Evolutionary conservation across 2,797 vertebrate species (phyloP), one percentile per base, ranked within the genome.

Genomic region (Coregonus suidteri): DNA sequence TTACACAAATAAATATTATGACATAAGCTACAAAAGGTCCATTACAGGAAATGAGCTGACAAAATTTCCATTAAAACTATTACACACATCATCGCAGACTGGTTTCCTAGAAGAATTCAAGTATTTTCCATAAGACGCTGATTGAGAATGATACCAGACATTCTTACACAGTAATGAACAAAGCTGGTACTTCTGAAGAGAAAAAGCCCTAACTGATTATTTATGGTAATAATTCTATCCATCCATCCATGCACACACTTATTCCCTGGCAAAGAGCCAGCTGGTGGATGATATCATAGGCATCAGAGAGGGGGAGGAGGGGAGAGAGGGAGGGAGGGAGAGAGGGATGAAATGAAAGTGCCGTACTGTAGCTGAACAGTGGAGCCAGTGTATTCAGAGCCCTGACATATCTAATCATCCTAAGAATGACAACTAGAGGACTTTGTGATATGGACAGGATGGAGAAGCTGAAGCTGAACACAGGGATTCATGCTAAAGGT

Each of bases 381-480:
- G 59, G 74, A 77, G 66, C 76, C 59, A 37, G 70, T 74, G 75
- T 79, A 73, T 53, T 79, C 75, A 67, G 71, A 76, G 79, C 74
- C 79, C 73, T 68, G 71, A 75, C 81, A 74, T 30, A 76, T 81
- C 76, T 79, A 79, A 81, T 86, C 78, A 82, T 18, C 75, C 78
- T 77, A 79, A 82, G 77, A 85, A 87, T 82, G 87, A 85, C 84
- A 88, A 87, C 81, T 79, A 81, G 85, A 85, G 87, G 81, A 83
- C 77, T 78, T 79, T 79, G 73, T 20, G 54, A 62, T 54, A 54
- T 15, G 51, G 20, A 52, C 5, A 16, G 67, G n/a, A 34, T 14
- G 25, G 47, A 16, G n/a, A 62, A 37, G 18, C 34, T 62, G 34
- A 20, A 52, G 70, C 72, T 52, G 47, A 74, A 76, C 79, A 68